Evolutionary conservation across 2,888 invertebrate genomes (phyloP).

Genomic region (Gnatocerus cornutus): DNA sequence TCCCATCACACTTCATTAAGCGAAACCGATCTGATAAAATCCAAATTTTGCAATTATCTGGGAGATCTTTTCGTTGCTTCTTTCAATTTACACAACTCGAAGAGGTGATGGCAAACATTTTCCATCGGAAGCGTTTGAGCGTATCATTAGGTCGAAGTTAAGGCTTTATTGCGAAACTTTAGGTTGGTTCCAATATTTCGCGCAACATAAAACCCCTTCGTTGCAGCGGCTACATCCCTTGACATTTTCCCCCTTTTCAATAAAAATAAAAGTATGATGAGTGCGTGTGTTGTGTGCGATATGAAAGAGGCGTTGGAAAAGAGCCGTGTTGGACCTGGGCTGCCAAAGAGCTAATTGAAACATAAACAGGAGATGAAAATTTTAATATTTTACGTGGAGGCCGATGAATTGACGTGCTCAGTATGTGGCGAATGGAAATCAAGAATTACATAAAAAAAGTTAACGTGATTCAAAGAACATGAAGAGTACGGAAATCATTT

Average conservation of each 20-base stretch:
- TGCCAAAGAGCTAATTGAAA: slow-evolving; percentile 18
- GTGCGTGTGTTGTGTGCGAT: slow-evolving; percentile 54
- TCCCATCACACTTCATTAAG: not conserved
- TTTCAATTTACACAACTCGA: not conserved
- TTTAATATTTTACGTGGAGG: not conserved
- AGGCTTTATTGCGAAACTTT: slow-evolving; percentile 49
- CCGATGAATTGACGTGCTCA: too few species aligned
- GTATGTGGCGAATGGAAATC: too few species aligned
- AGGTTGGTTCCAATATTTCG: slow-evolving; percentile 46
- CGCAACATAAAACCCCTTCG: slow-evolving; percentile 45
- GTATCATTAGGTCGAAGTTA: slow-evolving; percentile 43
- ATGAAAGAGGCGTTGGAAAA: slow-evolving; percentile 45
- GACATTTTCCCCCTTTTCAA: slow-evolving; percentile 55
- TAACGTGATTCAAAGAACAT: too few species aligned
- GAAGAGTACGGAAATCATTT: too few species aligned
- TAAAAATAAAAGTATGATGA: slow-evolving; percentile 57
- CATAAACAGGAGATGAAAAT: slow-evolving; percentile 23
- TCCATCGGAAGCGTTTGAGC: slow-evolving; percentile 19
- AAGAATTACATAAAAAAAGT: too few species aligned
- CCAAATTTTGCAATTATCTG: not conserved
- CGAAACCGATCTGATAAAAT: not conserved
- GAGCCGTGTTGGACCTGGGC: slow-evolving; percentile 12
- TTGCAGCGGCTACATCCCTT: slow-evolving; percentile 36
- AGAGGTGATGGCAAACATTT: slow-evolving; percentile 14
- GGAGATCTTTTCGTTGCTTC: slow-evolving; percentile 1